These are phyloP conservation scores for Montipora capricornis DNA, from an alignment of 64 coral and sea anemone species.

Conservation along the genomic window DNA sequence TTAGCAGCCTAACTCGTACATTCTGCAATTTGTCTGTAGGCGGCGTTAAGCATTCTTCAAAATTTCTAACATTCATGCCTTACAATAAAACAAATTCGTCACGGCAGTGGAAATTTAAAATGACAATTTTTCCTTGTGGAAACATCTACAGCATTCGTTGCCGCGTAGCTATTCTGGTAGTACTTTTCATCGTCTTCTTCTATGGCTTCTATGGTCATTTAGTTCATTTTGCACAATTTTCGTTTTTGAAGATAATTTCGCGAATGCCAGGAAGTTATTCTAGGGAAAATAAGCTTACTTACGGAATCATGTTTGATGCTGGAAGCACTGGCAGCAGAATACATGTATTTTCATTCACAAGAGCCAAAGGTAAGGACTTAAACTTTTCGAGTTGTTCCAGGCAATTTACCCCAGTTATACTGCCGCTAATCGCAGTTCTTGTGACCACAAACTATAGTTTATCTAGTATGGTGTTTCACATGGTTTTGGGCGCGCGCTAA, in stretches of 20 bases:
- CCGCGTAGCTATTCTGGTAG: not conserved
- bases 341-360: slow-evolving; percentile 85
- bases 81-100: not conserved
- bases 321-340: slow-evolving; percentile 97
- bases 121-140: not conserved
- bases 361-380: slow-evolving; percentile 49
- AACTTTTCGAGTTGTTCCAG: too few species aligned
- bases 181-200: not conserved
- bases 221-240: not conserved
- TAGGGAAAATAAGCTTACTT: not conserved
- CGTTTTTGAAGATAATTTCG: not conserved
- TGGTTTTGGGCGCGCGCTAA: too few species aligned
- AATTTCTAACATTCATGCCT: not conserved
- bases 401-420: too few species aligned
- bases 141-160: slow-evolving; percentile 24
- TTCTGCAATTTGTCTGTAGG: not conserved
- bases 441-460: too few species aligned
- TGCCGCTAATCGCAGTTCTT: too few species aligned
- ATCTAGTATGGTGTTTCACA: too few species aligned
- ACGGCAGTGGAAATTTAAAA: not conserved
- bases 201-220: not conserved
- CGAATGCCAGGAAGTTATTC: not conserved
- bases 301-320: slow-evolving; percentile 97
- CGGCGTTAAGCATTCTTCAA: not conserved
- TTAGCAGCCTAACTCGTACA: too few species aligned